Evolutionary conservation across 1,140 invertebrate species (phyloP).

Genomic region (Cataglyphis hispanica): DNA sequence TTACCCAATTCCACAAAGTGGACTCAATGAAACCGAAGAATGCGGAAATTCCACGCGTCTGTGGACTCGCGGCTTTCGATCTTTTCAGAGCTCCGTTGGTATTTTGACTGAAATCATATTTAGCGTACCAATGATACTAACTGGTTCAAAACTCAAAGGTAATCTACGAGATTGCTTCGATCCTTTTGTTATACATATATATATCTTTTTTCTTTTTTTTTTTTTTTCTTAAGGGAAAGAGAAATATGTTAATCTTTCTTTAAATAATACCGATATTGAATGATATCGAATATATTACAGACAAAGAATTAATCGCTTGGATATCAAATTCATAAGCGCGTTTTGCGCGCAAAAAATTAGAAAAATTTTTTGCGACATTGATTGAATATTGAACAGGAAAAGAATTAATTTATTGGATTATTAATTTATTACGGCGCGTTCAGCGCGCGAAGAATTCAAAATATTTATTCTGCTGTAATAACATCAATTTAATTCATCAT

Average conservation of each 20-base stretch:
- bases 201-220: no score
- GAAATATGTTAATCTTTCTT: neutral
- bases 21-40: slow-evolving; percentile 33
- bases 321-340: slow-evolving; percentile 5
- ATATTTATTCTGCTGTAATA: neutral
- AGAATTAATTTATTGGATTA: slow-evolving; percentile 9
- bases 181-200: neutral
- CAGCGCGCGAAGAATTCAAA: neutral
- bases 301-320: neutral
- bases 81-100: neutral
- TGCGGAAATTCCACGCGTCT: slow-evolving; percentile 46
- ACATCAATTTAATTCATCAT: neutral
- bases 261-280: neutral
- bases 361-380: slow-evolving; percentile 6
- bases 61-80: neutral
- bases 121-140: neutral
- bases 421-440: neutral
- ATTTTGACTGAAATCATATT: slow-evolving; percentile 1
- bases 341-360: neutral
- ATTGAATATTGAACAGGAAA: neutral
- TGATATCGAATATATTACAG: neutral
- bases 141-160: neutral
- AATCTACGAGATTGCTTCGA: neutral
- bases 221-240: neutral
- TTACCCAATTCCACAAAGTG: slow-evolving; percentile 45